Evolutionary conservation across 2,113 vertebrate genomes (phyloP).

Genomic region (Setophaga coronata): DNA sequence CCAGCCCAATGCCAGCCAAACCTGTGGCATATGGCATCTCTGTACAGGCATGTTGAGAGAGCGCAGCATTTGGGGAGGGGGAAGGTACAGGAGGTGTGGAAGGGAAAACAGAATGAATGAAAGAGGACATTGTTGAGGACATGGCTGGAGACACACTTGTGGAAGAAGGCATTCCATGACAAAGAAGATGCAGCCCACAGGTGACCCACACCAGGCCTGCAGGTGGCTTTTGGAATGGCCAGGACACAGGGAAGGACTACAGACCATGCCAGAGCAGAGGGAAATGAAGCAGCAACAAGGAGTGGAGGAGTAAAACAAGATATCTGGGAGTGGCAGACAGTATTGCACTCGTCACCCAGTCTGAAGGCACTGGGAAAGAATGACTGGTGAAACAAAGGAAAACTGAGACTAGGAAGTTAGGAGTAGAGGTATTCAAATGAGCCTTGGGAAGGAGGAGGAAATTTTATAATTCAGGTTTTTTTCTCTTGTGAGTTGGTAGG

Average conservation of each 20-base stretch:
- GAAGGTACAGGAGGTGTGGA: neutral
- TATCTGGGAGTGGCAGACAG: neutral
- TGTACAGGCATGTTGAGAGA: neutral
- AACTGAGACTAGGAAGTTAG: neutral
- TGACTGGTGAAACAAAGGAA: neutral
- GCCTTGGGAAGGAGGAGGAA: neutral
- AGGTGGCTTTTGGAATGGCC: neutral
- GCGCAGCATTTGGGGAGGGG: neutral
- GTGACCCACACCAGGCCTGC: no score
- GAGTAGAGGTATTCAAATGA: neutral
- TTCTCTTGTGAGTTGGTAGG: neutral
- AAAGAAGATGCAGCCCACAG: rapidly evolving
- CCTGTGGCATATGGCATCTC: neutral
- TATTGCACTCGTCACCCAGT: neutral
- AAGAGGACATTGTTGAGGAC: neutral
- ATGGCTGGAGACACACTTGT: rapidly evolving
- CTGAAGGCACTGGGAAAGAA: neutral
- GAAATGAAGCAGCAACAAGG: neutral
- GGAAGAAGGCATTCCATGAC: neutral
- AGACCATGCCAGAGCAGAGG: neutral
- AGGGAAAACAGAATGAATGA: neutral
- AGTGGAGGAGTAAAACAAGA: neutral
- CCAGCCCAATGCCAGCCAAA: neutral
- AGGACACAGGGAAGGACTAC: neutral
- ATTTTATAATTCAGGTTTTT: neutral